Base-by-base conservation (phyloP, 2,888 invertebrate genomes). In the Drosophila paramelanica region DNA sequence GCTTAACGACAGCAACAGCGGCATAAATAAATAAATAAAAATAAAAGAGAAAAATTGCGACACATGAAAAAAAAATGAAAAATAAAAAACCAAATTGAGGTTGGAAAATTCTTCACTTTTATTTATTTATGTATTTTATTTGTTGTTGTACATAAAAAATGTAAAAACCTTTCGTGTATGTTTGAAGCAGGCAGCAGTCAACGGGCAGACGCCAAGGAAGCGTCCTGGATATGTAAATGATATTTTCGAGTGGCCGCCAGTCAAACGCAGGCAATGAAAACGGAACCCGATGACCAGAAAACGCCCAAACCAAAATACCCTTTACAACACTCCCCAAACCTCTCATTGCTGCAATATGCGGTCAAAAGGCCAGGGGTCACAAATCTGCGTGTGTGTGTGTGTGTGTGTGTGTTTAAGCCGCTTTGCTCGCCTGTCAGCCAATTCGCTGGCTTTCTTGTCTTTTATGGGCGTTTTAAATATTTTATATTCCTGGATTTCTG, bases 401-500 rank as follows among this genome's bases (percentile, higher is more conserved):
- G 23, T 46, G n/a, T 49, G 47, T 49, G 43, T 65, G 51, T 38
- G 41, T 61, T 66, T 73, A 78, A 65, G 70, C 75, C 58, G 79
- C 57, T 74, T 69, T 76, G 55, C 41, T 39, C n/a, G 58, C 39
- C 57, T 13, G 62, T 11, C 41, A 25, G 74, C 47, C 79, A 77
- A 73, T 68, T 69, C 36, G 52, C 47, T 68, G 53, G 64, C 43
- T 68, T 76, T 65, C 69, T 67, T 71, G 65, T 66, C 70, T 73
- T 88, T 82, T 83, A 86, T 83, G 65, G 88, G 61, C 66, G 77
- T 83, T 82, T 88, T 88, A 88, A 86, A 86, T 42, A 80, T 82
- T 83, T 88, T 73, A 86, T 86, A 67, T 83, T 71, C 61, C 67
- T 75, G 89, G 84, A 84, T 84, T 87, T 87, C 72, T 67, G 81